A percentile compares a stretch with the other conserved stretches of the same genome.
Evolutionary conservation across 2,888 invertebrate species (phyloP).

Genomic region (Sympetrum striolatum): DNA sequence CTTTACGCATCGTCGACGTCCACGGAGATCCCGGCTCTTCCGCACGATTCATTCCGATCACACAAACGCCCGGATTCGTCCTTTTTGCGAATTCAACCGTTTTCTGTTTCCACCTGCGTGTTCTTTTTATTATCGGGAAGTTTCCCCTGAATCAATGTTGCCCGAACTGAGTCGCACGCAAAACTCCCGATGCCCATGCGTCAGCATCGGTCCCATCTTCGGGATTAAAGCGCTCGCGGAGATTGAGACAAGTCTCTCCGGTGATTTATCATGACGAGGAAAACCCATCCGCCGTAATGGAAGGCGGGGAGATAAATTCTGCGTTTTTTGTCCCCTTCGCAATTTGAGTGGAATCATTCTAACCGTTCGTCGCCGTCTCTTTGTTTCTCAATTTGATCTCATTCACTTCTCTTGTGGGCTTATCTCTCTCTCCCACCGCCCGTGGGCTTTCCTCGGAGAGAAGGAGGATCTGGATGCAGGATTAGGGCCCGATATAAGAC

Average conservation of each 20-base stretch:
- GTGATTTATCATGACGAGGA: too few relatives aligned
- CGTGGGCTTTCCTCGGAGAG: background rate
- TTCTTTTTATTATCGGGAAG: too few relatives aligned
- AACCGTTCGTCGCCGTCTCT: background rate
- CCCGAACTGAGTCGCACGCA: too few relatives aligned
- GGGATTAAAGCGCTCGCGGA: too few relatives aligned
- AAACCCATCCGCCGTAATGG: too few relatives aligned
- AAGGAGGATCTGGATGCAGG: background rate
- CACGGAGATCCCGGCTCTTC: conserved; percentile 7
- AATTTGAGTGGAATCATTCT: background rate
- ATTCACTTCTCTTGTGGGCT: background rate
- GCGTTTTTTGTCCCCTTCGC: background rate
- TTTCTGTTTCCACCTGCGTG: too few relatives aligned
- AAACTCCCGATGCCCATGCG: too few relatives aligned
- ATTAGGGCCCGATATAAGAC: background rate
- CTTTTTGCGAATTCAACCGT: too few relatives aligned
- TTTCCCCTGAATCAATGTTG: too few relatives aligned
- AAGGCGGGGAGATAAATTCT: background rate
- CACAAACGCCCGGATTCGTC: too few relatives aligned
- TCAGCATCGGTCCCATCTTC: too few relatives aligned
- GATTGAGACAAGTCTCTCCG: too few relatives aligned
- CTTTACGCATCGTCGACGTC: conserved; percentile 29
- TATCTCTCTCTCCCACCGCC: background rate
- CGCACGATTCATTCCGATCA: background rate
- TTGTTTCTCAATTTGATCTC: background rate